phyloP scores from a whole-genome alignment of 2,797 vertebrate genomes.

The Phoebastria nigripes region DNA sequence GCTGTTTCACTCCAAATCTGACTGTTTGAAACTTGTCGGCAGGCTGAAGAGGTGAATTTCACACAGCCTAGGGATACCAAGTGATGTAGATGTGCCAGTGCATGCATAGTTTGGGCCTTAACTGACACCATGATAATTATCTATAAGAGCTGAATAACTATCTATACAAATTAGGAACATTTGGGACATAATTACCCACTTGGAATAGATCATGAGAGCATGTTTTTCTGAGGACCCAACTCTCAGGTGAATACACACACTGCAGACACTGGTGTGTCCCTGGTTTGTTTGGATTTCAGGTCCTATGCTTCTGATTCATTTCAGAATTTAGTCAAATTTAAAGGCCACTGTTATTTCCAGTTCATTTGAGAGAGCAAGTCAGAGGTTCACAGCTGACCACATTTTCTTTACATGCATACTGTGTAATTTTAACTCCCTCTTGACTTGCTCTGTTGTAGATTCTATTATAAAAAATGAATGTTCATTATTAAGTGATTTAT shows the following conservation, averaged over 20 bases:
- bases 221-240: background rate
- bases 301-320: background rate
- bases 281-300: background rate
- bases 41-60: conserved; percentile 7
- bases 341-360: background rate
- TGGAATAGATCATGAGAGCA: background rate
- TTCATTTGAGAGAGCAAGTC: background rate
- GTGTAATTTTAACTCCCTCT: background rate
- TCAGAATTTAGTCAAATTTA: background rate
- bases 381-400: background rate
- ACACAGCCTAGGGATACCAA: background rate
- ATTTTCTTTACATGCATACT: background rate
- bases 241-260: rapidly evolving
- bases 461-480: background rate
- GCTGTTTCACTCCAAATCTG: background rate
- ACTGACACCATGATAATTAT: background rate
- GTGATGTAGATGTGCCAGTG: background rate
- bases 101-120: background rate
- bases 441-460: background rate
- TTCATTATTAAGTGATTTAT: background rate
- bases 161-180: background rate
- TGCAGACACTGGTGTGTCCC: background rate
- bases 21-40: background rate
- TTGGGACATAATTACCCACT: background rate
- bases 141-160: background rate